phyloP scores from a whole-genome alignment of 2,113 vertebrate genomes.

The Gracilinanus agilis region DNA sequence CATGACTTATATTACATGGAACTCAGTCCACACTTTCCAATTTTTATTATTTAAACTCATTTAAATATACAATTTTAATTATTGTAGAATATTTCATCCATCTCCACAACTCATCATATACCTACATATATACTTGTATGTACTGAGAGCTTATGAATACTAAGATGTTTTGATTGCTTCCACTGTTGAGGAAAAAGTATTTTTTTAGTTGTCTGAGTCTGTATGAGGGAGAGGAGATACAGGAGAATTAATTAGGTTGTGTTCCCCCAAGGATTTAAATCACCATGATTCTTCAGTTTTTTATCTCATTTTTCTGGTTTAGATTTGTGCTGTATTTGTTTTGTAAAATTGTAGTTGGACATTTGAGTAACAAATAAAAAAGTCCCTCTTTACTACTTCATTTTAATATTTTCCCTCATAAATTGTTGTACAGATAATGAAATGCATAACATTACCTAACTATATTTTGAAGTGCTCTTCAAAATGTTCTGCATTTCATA shows the following conservation, averaged over 20 bases:
- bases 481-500: background rate
- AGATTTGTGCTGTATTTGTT: background rate
- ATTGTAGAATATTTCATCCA: background rate
- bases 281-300: background rate
- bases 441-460: background rate
- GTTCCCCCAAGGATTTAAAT: background rate
- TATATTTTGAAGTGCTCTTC: background rate
- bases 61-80: too few relatives aligned
- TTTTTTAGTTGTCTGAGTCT: too few relatives aligned
- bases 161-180: background rate
- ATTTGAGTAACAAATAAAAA: background rate
- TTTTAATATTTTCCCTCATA: background rate
- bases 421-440: background rate
- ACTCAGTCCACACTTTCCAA: too few relatives aligned
- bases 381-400: background rate
- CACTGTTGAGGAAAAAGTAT: background rate
- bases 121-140: background rate
- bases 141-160: background rate
- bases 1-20: too few relatives aligned
- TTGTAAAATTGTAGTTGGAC: background rate
- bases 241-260: background rate
- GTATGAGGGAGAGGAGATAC: rapidly evolving
- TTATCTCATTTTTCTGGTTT: background rate
- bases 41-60: background rate
- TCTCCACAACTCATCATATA: background rate